Evolutionary conservation across 2,888 invertebrate genomes (phyloP), one percentile per base, ranked within the genome.

Genomic region (Pheosia tremula): DNA sequence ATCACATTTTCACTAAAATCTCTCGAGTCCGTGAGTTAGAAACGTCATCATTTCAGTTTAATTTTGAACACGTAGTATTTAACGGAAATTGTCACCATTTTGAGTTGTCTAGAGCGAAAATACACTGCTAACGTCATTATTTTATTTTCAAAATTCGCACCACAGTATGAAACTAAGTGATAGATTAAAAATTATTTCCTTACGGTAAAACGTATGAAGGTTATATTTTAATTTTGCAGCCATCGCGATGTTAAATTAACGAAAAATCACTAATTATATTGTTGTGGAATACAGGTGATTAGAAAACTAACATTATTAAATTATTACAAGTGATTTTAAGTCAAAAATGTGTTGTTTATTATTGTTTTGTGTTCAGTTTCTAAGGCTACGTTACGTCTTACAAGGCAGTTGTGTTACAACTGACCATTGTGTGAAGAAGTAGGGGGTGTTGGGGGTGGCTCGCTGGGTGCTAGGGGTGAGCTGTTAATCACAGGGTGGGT

Each of bases 341-440:
- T 64, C 63, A 73, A 71, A 70, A 78, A 73, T 13, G 66, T 74
- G 71, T 85, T 90, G 91, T 92, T 93, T 92, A 89, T 92, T 91
- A 91, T 91, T 91, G 91, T 93, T 92, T 91, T 86, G 90, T 78
- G 76, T 81, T 77, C 65, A 85, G 93, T 92, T 91, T 88, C 93
- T 92, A 91, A 88, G 93, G 89, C 88, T 86, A 89, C 89, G 90
- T 85, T 83, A 84, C 86, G 76, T 81, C 86, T 86, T 82, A 82
- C 77, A 86, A 89, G 91, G 88, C 86, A 83, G 88, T 82, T 83
- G 80, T 83, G 74, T 79, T 84, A 81, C 84, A 83, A 93, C 93
- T 93, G 93, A 92, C 93, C 93, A 85, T 82, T 84, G 85, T 87
- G 79, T 81, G 86, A 90, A 90, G 91, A 88, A 91, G 86, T 63